Evolutionary conservation across 2,797 vertebrate genomes (phyloP), one percentile per base, ranked within the genome.

Genomic region (Mormyrops attenuatus): DNA sequence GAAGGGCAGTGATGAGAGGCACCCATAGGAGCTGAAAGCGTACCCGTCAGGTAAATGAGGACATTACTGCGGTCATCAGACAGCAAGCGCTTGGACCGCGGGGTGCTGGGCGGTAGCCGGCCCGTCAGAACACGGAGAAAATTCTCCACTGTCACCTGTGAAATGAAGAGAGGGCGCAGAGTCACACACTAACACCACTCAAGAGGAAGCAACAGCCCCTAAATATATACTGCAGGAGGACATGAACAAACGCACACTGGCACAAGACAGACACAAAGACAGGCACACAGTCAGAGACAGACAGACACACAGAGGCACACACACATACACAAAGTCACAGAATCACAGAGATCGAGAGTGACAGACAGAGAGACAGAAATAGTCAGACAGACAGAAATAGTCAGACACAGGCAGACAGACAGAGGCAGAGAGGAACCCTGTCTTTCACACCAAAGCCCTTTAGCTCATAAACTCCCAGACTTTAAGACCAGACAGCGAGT

Each of bases 61-160:
- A 99, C 98, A 95, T 99, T 99, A 95, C 99, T 99, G 89, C 97
- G 96, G 93, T 99, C 99, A 89, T 99, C 98, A 86, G 98, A 99
- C 89, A 99, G 97, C 26, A 99, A 97, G 26, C 98, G 97, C 90
- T 99, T 99, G 38, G 98, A 99, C 34, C 98, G 96, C 0, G 99
- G 98, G 0, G 98, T 98, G 93, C 97, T 98, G 87, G 97, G 96
- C 1, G 99, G 99, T 44, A 99, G 95, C 89, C 98, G 96, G 84
- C 98, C 98, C 0, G 98, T 99, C 94, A 99, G 95, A 26, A 99
- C 97, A 57, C 99, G 95, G 89, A 99, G 94, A 93, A 99, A 99
- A 92, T 99, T 99, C 93, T 99, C 99, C 2, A 99, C 99, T 0
- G 98, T 99, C 89, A 99, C 98, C 99, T 99, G 90, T 30, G 90